Percentiles rank a stretch among this genome's conserved stretches.
phyloP scores from a whole-genome alignment of 92 coral and sea anemone species.

The Heliopora coerulea region DNA sequence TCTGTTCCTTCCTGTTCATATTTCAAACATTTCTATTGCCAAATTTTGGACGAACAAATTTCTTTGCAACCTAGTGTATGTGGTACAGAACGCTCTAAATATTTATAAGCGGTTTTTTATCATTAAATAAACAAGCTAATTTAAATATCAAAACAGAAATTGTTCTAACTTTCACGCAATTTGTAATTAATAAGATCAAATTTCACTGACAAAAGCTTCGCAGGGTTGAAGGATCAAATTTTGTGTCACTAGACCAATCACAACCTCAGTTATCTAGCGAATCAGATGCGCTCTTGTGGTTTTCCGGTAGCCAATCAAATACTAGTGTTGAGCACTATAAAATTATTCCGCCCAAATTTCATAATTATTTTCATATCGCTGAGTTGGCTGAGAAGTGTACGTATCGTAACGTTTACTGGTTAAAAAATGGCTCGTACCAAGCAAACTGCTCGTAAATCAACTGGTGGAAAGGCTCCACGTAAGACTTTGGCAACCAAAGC shows the following conservation, averaged over 20 bases:
- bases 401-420: neutral
- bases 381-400: neutral
- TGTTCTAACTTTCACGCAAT: too few relatives aligned
- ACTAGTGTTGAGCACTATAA: neutral
- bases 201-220: constrained; percentile 13
- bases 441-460: constrained; percentile 95
- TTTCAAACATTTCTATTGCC: too few relatives aligned
- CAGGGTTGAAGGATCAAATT: neutral
- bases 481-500: constrained; percentile 96
- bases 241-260: constrained; percentile 9
- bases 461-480: constrained; percentile 98
- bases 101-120: too few relatives aligned
- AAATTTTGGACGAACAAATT: too few relatives aligned
- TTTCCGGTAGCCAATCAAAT: constrained; percentile 3
- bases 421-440: constrained; percentile 84
- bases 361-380: neutral
- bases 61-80: too few relatives aligned
- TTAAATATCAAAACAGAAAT: too few relatives aligned
- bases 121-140: too few relatives aligned
- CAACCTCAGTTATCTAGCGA: neutral
- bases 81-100: too few relatives aligned
- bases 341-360: neutral
- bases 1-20: too few relatives aligned
- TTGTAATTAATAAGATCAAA: too few relatives aligned
- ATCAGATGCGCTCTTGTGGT: constrained; percentile 13